Percentiles rank a stretch among this genome's conserved stretches.
Evolutionary conservation across 2,797 vertebrate genomes (phyloP).

Genomic region (Pseudochromis fuscus): DNA sequence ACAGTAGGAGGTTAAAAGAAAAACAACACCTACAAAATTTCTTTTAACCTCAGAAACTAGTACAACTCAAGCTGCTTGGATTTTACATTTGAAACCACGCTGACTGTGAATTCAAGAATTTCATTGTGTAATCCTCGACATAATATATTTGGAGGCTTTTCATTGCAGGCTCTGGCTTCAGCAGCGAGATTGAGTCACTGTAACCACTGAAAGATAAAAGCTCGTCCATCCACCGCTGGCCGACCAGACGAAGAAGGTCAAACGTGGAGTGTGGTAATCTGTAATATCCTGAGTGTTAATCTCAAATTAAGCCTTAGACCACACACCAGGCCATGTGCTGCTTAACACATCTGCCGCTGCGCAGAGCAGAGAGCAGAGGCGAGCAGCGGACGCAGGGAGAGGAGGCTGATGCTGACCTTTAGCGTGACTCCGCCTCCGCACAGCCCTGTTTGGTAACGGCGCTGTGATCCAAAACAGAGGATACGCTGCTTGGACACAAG

Average conservation of each 20-base stretch:
- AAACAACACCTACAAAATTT: too few species aligned
- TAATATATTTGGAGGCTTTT: conserved; percentile 43
- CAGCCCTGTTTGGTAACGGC: conserved; percentile 31
- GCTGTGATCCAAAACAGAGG: conserved; percentile 21
- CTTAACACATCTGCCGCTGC: conserved; percentile 50
- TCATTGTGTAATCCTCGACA: conserved; percentile 54
- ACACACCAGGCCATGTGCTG: conserved; percentile 67
- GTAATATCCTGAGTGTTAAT: conserved; percentile 74
- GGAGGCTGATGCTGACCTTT: conserved; percentile 56
- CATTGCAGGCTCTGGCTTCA: conserved; percentile 19
- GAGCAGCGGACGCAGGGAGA: conserved; percentile 9
- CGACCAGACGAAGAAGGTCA: conserved; percentile 62
- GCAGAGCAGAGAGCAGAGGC: neutral
- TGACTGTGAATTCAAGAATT: conserved; percentile 45
- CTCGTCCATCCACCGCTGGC: conserved; percentile 53
- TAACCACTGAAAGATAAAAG: conserved; percentile 63
- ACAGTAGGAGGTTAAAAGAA: too few species aligned
- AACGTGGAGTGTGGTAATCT: conserved; percentile 71
- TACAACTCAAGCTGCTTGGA: neutral
- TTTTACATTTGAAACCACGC: conserved; percentile 23
- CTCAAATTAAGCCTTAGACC: conserved; percentile 71
- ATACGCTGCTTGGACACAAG: neutral
- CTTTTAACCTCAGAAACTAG: neutral
- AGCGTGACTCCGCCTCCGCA: conserved; percentile 17
- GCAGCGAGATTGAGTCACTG: conserved; percentile 26